These are phyloP conservation scores for Melolontha melolontha DNA, from an alignment of 2,888 invertebrate species.

Conservation along the genomic window DNA sequence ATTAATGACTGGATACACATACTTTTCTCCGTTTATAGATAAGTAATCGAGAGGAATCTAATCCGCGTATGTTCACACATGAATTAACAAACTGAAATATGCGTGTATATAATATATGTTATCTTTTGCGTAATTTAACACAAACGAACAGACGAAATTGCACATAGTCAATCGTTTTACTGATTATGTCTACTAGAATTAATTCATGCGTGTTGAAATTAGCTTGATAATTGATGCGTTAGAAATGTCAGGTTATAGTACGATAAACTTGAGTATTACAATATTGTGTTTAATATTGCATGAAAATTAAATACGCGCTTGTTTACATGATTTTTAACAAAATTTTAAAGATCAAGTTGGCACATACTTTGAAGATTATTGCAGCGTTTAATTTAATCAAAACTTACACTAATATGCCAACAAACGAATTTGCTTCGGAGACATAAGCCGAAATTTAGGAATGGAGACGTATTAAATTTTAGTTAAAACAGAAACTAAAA, in stretches of 20 bases:
- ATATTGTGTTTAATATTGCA: no score
- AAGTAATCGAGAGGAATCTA: constrained; percentile 3
- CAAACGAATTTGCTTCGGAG: no score
- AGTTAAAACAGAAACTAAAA: no score
- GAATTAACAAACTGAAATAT: constrained; percentile 24
- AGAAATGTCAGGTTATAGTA: background rate
- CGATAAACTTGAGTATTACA: background rate
- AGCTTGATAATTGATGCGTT: constrained; percentile 23
- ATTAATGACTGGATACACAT: background rate
- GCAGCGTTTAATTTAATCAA: no score
- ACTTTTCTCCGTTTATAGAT: no score
- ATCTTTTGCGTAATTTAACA: constrained; percentile 17
- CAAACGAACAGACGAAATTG: constrained; percentile 11
- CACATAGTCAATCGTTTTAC: constrained; percentile 18
- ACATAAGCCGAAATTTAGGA: no score
- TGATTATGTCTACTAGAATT: constrained; percentile 15
- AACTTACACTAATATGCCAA: no score
- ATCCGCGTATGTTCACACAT: constrained; percentile 15
- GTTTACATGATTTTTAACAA: no score
- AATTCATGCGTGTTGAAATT: background rate
- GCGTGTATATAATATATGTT: constrained; percentile 1
- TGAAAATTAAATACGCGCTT: no score
- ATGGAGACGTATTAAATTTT: no score
- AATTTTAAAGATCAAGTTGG: no score
- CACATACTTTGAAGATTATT: no score